A percentile compares a stretch with the other conserved stretches of the same genome.
phyloP scores from a whole-genome alignment of 2,888 invertebrate species.

The Anoplius nigerrimus region DNA sequence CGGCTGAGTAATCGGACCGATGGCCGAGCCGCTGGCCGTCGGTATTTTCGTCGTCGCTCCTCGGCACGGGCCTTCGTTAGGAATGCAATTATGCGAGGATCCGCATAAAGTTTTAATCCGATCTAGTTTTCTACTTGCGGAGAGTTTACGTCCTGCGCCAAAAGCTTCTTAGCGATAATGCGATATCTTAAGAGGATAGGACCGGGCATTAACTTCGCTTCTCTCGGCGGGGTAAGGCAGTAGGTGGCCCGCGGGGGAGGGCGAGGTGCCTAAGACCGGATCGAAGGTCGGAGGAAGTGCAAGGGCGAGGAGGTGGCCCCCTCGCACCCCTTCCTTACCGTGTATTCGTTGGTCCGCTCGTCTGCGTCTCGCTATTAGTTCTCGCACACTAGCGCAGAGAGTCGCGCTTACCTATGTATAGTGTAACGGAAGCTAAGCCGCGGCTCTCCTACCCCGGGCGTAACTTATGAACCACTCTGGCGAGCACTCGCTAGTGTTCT shows the following conservation, averaged over 20 bases:
- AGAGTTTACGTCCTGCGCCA: conserved; percentile 57
- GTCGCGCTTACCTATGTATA: conserved; percentile 6
- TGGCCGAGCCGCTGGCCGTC: too few relatives aligned
- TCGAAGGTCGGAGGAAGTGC: conserved; percentile 42
- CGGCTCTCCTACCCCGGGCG: conserved; percentile 25
- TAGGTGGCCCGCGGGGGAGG: conserved; percentile 11
- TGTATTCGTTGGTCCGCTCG: background rate
- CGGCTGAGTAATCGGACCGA: too few relatives aligned
- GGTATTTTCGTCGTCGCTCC: background rate
- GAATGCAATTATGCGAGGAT: conserved; percentile 58
- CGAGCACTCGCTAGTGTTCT: conserved; percentile 48
- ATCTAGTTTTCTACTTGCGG: conserved; percentile 57
- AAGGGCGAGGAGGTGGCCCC: too few relatives aligned
- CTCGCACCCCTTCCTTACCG: background rate
- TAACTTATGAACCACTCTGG: conserved; percentile 54
- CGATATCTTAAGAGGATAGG: conserved; percentile 63
- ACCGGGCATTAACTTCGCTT: conserved; percentile 44
- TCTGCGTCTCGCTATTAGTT: background rate
- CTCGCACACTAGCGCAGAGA: background rate
- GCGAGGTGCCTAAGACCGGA: conserved; percentile 25
- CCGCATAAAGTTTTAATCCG: conserved; percentile 62
- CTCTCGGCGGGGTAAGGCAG: conserved; percentile 26
- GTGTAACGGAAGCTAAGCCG: conserved; percentile 38
- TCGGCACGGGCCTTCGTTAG: conserved; percentile 26
- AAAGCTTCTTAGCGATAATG: conserved; percentile 66